Evolutionary conservation across 2,888 invertebrate species (phyloP).

Genomic region (Lasioglossum malachurum): DNA sequence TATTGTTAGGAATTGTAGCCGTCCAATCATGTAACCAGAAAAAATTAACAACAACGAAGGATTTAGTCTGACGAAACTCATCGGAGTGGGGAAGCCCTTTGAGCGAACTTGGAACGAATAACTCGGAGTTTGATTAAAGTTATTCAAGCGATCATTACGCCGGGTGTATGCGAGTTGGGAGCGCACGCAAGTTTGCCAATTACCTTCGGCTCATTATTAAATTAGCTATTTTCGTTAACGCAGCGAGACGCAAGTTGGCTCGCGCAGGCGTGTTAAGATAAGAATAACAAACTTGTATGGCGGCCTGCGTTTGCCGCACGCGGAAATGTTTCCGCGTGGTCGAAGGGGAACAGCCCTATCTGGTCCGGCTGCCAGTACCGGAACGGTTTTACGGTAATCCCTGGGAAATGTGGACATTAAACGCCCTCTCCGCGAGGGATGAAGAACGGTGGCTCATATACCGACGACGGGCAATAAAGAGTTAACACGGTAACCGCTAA

Average conservation of each 20-base stretch:
- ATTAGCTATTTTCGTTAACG: constrained; percentile 12
- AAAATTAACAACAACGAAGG: not conserved
- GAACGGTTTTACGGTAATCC: constrained; percentile 69
- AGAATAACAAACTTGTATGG: not conserved
- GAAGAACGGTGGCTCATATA: constrained; percentile 75
- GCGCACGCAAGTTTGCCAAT: constrained; percentile 11
- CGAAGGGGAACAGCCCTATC: constrained; percentile 26
- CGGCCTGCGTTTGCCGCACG: constrained; percentile 1
- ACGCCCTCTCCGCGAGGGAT: constrained; percentile 67
- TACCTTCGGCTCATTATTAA: not conserved
- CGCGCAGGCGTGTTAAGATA: not conserved
- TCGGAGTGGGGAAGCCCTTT: not conserved
- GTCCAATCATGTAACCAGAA: not conserved
- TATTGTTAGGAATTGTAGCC: not conserved
- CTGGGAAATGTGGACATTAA: constrained; percentile 69
- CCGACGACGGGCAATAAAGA: constrained; percentile 77
- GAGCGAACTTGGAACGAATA: not conserved
- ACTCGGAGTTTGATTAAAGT: not conserved
- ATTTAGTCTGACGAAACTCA: not conserved
- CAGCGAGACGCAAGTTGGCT: not conserved
- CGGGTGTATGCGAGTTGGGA: not conserved
- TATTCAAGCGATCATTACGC: not conserved
- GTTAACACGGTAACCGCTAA: constrained; percentile 82
- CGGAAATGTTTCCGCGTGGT: constrained; percentile 13
- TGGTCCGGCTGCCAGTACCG: constrained; percentile 23